Percentiles rank a stretch among this genome's conserved stretches.
Evolutionary conservation across 2,888 invertebrate species (phyloP).

Genomic region (Polymixis lichenea): DNA sequence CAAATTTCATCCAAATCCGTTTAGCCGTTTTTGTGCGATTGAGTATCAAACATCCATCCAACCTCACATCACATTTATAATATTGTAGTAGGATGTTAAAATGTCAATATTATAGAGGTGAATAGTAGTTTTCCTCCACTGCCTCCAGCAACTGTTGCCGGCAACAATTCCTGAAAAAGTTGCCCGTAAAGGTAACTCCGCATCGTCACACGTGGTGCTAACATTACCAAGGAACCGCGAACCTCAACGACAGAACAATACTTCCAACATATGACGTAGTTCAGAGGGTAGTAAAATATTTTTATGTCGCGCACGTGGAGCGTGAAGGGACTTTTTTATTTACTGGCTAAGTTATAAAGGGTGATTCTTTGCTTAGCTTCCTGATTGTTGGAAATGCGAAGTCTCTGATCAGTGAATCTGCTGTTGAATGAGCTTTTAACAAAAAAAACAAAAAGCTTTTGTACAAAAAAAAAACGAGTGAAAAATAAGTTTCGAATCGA

Average conservation of each 20-base stretch:
- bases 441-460: too few species aligned
- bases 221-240: conserved; percentile 26
- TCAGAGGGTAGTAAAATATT: conserved; percentile 54
- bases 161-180: not conserved
- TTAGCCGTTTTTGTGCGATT: too few species aligned
- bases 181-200: conserved; percentile 4
- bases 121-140: too few species aligned
- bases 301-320: conserved; percentile 58
- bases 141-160: not conserved
- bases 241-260: conserved; percentile 50
- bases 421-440: too few species aligned
- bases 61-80: too few species aligned
- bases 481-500: too few species aligned
- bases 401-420: not conserved
- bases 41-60: too few species aligned
- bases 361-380: not conserved
- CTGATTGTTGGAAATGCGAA: not conserved
- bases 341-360: conserved; percentile 21
- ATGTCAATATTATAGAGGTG: too few species aligned
- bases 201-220: conserved; percentile 9
- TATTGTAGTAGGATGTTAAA: too few species aligned
- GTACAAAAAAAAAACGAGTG: too few species aligned
- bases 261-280: conserved; percentile 30
- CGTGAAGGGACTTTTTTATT: conserved; percentile 40
- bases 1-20: too few species aligned